phyloP scores from a whole-genome alignment of 2,797 vertebrate genomes.

The Psittacula derbiana region DNA sequence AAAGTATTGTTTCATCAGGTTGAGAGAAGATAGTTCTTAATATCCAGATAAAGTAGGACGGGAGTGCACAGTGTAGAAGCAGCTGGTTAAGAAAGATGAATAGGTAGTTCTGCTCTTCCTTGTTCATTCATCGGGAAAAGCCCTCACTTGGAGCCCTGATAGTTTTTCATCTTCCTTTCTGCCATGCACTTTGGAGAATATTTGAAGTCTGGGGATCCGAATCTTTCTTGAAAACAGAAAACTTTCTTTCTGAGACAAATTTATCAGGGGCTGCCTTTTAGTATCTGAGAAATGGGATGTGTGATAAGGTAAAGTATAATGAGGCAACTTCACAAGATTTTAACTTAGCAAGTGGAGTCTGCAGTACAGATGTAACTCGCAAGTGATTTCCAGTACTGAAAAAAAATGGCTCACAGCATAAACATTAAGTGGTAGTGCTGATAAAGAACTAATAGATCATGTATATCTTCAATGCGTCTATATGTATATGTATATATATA shows the following conservation, averaged over 20 bases:
- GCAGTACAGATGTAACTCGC: background rate
- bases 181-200: background rate
- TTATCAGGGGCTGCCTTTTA: background rate
- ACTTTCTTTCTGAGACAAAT: background rate
- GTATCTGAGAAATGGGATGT: background rate
- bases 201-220: rapidly evolving
- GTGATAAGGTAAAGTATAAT: background rate
- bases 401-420: background rate
- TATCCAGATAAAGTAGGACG: background rate
- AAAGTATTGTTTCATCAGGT: background rate
- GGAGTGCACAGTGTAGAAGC: background rate
- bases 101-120: background rate
- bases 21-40: background rate
- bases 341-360: background rate
- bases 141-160: background rate
- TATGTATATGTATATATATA: background rate
- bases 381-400: background rate
- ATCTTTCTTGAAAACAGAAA: background rate
- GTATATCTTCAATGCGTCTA: background rate
- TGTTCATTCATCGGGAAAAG: background rate
- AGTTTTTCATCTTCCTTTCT: background rate
- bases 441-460: background rate
- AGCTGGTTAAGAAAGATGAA: background rate
- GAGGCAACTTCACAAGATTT: background rate
- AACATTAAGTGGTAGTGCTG: background rate